Evolutionary conservation across 2,888 invertebrate species (phyloP).

Genomic region (Operophtera brumata): DNA sequence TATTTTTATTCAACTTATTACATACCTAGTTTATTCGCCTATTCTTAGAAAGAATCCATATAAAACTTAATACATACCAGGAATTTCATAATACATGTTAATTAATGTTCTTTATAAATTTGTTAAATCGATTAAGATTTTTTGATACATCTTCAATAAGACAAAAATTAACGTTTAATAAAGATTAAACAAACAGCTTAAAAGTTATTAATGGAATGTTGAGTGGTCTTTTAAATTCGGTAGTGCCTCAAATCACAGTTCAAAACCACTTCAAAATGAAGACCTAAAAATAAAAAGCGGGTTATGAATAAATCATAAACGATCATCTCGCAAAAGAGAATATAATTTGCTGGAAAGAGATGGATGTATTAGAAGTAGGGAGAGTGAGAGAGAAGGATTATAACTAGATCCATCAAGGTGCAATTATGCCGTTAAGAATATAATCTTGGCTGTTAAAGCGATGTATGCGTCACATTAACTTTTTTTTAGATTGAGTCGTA

Average conservation of each 20-base stretch:
- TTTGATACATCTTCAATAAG: conserved; percentile 1
- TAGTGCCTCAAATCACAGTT: conserved; percentile 58
- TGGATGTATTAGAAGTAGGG: conserved; percentile 15
- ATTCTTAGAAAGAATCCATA: too few relatives aligned
- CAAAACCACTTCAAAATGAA: conserved; percentile 47
- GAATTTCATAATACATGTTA: too few relatives aligned
- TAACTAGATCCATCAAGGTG: conserved; percentile 52
- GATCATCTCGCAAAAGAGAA: conserved; percentile 49
- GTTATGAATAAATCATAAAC: conserved; percentile 45
- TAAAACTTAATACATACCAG: too few relatives aligned
- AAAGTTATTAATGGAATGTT: conserved; percentile 26
- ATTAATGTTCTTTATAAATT: not conserved
- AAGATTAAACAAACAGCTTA: conserved; percentile 9
- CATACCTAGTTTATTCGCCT: too few relatives aligned
- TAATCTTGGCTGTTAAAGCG: conserved; percentile 65
- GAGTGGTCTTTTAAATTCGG: conserved; percentile 45
- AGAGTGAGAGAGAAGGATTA: conserved; percentile 41
- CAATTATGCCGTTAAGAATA: conserved; percentile 71
- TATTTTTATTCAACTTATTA: too few relatives aligned
- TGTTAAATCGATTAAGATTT: not conserved
- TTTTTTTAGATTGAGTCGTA: conserved; percentile 48
- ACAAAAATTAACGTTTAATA: not conserved
- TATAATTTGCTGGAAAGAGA: conserved; percentile 46
- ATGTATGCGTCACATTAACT: conserved; percentile 58
- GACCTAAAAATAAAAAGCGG: conserved; percentile 43